phyloP scores from a whole-genome alignment of 2,888 invertebrate species.

The Atethmia centrago region DNA sequence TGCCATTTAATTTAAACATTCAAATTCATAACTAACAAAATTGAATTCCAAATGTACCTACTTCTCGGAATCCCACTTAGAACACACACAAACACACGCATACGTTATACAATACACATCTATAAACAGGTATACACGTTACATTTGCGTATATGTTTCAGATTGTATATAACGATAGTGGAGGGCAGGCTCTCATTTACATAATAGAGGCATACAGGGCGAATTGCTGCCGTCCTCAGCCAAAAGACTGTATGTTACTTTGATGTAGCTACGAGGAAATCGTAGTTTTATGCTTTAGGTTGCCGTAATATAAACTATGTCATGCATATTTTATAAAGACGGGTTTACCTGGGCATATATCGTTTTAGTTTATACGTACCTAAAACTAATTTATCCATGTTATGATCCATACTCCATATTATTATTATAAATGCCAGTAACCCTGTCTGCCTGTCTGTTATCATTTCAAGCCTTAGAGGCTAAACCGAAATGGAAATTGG shows the following conservation, averaged over 20 bases:
- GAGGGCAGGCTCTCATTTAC: constrained; percentile 57
- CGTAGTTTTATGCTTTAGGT: constrained; percentile 41
- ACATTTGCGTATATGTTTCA: constrained; percentile 38
- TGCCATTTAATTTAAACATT: constrained; percentile 31
- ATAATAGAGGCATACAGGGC: constrained; percentile 58
- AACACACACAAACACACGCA: not conserved
- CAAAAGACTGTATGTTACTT: constrained; percentile 44
- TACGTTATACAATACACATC: not conserved
- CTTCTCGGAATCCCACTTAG: constrained; percentile 27
- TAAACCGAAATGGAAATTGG: not conserved
- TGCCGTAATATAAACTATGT: constrained; percentile 30
- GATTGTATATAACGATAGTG: constrained; percentile 54
- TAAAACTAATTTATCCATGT: not conserved
- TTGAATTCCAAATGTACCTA: constrained; percentile 50
- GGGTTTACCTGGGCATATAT: constrained; percentile 18
- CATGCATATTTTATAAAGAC: constrained; percentile 46
- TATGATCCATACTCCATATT: not conserved
- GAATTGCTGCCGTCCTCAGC: constrained; percentile 42
- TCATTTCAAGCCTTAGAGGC: not conserved
- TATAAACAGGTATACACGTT: constrained; percentile 35
- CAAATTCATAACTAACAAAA: constrained; percentile 47
- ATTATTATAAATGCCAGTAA: not conserved
- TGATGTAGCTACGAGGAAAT: constrained; percentile 46
- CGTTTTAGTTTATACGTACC: not conserved
- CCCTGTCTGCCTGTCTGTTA: not conserved